Evolutionary conservation across 1,140 invertebrate species (phyloP).

Genomic region (Drosophila mojavensis): DNA sequence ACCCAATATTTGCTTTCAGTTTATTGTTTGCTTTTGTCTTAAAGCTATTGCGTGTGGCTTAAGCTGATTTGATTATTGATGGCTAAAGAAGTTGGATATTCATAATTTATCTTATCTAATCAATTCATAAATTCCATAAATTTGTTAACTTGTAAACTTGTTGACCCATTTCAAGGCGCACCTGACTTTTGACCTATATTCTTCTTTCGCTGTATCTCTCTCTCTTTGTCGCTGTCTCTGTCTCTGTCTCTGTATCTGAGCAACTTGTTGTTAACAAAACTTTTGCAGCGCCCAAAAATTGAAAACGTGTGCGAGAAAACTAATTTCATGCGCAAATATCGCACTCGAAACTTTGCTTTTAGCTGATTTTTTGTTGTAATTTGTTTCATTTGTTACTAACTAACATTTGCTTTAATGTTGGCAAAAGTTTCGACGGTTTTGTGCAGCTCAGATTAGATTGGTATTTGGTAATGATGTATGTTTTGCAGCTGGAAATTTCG

Average conservation of each 20-base stretch:
- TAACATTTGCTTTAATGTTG: conserved; percentile 56
- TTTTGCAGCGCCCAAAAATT: conserved; percentile 70
- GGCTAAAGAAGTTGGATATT: not conserved
- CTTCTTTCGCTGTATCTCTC: not conserved
- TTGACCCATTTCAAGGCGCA: conserved; percentile 24
- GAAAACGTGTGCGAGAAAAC: conserved; percentile 75
- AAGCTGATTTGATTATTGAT: not conserved
- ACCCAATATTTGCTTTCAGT: not conserved
- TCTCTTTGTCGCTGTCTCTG: not conserved
- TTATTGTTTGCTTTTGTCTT: no score
- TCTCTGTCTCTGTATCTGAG: not conserved
- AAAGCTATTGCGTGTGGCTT: no score
- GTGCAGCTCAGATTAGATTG: conserved; percentile 11
- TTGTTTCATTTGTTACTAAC: conserved; percentile 21
- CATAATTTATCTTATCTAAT: conserved; percentile 5
- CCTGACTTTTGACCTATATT: conserved; percentile 23
- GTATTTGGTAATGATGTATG: conserved; percentile 12
- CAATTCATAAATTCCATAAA: no score
- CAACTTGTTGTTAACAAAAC: conserved; percentile 41
- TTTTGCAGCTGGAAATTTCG: conserved; percentile 36
- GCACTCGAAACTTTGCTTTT: conserved; percentile 27
- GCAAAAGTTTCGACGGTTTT: conserved; percentile 23
- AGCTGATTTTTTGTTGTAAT: not conserved
- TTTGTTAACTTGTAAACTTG: not conserved
- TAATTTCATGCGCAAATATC: conserved; percentile 76